Evolutionary conservation across 2,888 invertebrate species (phyloP), one percentile per base, ranked within the genome.

Genomic region (Melinaea menophilus): DNA sequence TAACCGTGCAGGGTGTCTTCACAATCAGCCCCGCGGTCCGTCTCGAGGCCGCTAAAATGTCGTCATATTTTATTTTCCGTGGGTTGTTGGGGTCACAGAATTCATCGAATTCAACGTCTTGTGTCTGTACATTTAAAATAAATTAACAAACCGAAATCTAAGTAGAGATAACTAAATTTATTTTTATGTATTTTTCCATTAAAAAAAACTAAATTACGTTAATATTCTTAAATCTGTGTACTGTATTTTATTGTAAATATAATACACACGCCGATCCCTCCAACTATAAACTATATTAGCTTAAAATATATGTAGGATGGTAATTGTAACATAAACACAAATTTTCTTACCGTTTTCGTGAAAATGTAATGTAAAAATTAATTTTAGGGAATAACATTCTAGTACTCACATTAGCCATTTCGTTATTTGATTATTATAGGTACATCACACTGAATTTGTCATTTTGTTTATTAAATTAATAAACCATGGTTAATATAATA

Each of bases 41-140:
- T 75, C 92, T 93, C 0, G 94, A 92, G 9, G 95, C 95, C 9
- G 93, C 92, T 62, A 93, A 88, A 62, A 95, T 90, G 68, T 94
- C 94, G 69, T 94, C 92, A 80, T 92, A 94, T 69, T 86, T 88
- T n/a, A 94, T 81, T 65, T 80, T 82, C 54, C 79, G 76, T 34
- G 90, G 90, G 71, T 87, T 86, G 79, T 81, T 79, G 7, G 89
- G 87, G 66, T 90, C 88, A 71, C 88, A 89, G 65, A 69, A 77
- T 69, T 84, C 85, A 64, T 90, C 90, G 61, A 74, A 87, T 56
- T 85, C 86, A 64, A 80, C 67, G 61, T 85, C 84, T 51, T 51
- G 51, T 22, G 51, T 51, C 84, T 86, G 65, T 41, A 69, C 68
- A 61, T 61, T 56, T 61, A 51, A 33, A 46, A 45, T 5, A 12